phyloP scores from a whole-genome alignment of 2,113 vertebrate genomes.

The Trinectes maculatus region DNA sequence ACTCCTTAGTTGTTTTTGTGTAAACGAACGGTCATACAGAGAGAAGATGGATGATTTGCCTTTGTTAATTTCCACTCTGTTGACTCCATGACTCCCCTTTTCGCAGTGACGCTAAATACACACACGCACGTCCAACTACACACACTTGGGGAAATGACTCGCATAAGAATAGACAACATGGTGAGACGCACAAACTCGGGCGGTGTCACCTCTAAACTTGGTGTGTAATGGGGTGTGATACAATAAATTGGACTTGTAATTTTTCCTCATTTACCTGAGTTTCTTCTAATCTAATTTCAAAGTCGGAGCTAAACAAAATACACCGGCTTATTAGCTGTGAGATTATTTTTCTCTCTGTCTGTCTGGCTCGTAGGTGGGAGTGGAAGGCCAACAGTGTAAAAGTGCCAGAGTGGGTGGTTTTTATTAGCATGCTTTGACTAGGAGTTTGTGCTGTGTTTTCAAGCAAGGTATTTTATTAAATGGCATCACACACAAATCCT shows the following conservation, averaged over 20 bases:
- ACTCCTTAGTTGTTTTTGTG: slow-evolving; percentile 64
- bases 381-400: slow-evolving; percentile 27
- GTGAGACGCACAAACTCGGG: slow-evolving; percentile 22
- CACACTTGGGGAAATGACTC: slow-evolving; percentile 22
- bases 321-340: slow-evolving; percentile 44
- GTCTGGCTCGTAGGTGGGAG: slow-evolving; percentile 44
- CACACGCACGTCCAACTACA: background rate
- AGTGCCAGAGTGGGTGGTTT: slow-evolving; percentile 46
- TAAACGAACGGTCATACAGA: slow-evolving; percentile 56
- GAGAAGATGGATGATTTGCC: slow-evolving; percentile 73
- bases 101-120: slow-evolving; percentile 10
- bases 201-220: slow-evolving; percentile 33
- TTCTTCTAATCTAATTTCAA: slow-evolving; percentile 77
- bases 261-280: slow-evolving; percentile 74
- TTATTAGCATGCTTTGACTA: slow-evolving; percentile 51
- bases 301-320: slow-evolving; percentile 67
- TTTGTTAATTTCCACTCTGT: slow-evolving; percentile 72
- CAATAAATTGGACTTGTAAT: slow-evolving; percentile 71
- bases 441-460: slow-evolving; percentile 45
- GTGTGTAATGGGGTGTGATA: slow-evolving; percentile 78
- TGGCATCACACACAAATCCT: slow-evolving; percentile 48
- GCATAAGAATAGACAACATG: slow-evolving; percentile 29
- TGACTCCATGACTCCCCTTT: slow-evolving; percentile 54
- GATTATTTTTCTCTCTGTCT: slow-evolving; percentile 29
- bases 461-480: slow-evolving; percentile 47